Percentiles rank a stretch among this genome's conserved stretches.
Evolutionary conservation across 2,797 vertebrate species (phyloP).

Genomic region (Eospalax fontanierii): DNA sequence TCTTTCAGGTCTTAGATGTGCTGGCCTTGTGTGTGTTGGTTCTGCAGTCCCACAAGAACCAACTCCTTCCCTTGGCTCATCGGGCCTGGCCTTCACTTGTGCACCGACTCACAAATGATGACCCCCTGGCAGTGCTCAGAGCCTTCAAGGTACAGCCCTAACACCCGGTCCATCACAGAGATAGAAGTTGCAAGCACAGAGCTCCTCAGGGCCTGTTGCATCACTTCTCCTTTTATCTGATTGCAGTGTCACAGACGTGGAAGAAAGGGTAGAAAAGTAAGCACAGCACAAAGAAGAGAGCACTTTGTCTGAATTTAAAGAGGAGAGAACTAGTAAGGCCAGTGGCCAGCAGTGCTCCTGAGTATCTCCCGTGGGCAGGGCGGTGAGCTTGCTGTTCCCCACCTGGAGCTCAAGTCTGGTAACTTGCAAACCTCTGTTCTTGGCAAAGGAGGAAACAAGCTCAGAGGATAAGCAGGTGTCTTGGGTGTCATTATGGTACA

Average conservation of each 20-base stretch:
- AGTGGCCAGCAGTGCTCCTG: background rate
- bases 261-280: constrained; percentile 53
- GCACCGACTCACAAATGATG: constrained; percentile 93
- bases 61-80: constrained; percentile 96
- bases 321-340: constrained; percentile 24
- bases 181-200: too few species aligned
- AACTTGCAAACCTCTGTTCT: background rate
- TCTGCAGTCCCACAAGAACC: constrained; percentile 92
- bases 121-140: constrained; percentile 94
- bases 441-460: constrained; percentile 24
- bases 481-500: background rate
- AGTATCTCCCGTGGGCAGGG: background rate
- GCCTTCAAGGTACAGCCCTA: constrained; percentile 93
- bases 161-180: rapidly evolving
- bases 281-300: constrained; percentile 36
- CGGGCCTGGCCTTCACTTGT: constrained; percentile 95
- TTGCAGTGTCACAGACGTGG: background rate
- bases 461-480: constrained; percentile 26
- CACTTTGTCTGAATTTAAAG: constrained; percentile 56
- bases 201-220: background rate
- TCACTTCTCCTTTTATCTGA: background rate
- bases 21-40: constrained; percentile 93
- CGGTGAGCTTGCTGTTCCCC: background rate
- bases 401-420: background rate
- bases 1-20: constrained; percentile 93